Base-by-base conservation (phyloP, 2,888 invertebrate genomes). In the Euplexia lucipara region DNA sequence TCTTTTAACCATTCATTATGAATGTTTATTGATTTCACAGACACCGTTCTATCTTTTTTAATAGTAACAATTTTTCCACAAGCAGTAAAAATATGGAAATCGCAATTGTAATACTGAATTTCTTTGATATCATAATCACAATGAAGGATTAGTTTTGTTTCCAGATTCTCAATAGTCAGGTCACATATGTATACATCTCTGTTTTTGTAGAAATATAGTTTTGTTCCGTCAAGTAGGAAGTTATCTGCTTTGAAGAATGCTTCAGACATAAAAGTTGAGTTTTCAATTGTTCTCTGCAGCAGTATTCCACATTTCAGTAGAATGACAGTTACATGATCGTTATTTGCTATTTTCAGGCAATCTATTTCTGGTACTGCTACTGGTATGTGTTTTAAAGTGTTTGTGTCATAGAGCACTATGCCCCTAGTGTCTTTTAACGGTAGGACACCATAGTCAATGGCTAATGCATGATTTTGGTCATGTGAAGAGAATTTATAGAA, bases 1-100 rank as follows among this genome's bases (percentile, higher is more conserved):
- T 92, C 92, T 39, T 83, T 86, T 1, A 91, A 78, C 93, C 93
- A 93, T 82, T 92, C 92, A 2, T 84, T 81, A 0, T 93, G 94
- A 48, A 88, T 88, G 1, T 77, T 83, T 35, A 93, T 82, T 1
- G 83, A 62, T 62, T 87, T 88, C 0, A 85, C 81, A 1, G 59
- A 58, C 0, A 87, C 59, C 4, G 72, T 70, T 20, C 76, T 73
- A 22, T 88, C 80, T 61, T 85, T 86, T 3, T 53, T 61, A 18
- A 91, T 68, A 10, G 81, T 91, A 0, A 92, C 74, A 37, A 93
- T 92, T 73, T 89, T 89, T 2, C 93, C 93, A 71, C 91, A 91
- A 48, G 89, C 86, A 1, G 93, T 93, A 64, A 93, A 94, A 32
- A 94, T 57, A 60, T 86, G 80, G 45, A 93, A 39, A 10, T 61